A percentile compares a stretch with the other conserved stretches of the same genome.
phyloP scores from a whole-genome alignment of 1,140 invertebrate species.

The Yoshiicerus persimilis region DNA sequence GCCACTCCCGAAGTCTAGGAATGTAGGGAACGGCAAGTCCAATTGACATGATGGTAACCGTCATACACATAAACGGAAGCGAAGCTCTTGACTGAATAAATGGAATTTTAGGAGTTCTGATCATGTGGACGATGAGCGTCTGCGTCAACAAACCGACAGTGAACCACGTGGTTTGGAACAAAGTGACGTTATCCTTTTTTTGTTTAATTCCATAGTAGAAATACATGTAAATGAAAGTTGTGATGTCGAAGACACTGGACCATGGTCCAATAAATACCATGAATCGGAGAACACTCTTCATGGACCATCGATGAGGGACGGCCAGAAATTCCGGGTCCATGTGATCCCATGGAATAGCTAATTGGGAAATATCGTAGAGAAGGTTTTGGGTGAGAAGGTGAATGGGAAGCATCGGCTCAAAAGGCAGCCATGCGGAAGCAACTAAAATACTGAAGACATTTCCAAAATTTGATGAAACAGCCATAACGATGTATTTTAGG shows the following conservation, averaged over 20 bases:
- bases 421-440: conserved; percentile 35
- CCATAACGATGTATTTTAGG: conserved; percentile 39
- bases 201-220: conserved; percentile 6
- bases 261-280: conserved; percentile 36
- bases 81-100: conserved; percentile 31
- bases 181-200: background rate
- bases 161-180: conserved; percentile 34
- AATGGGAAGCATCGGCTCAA: conserved; percentile 26
- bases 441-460: conserved; percentile 33
- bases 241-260: conserved; percentile 36
- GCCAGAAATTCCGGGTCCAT: conserved; percentile 32
- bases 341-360: conserved; percentile 36
- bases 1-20: background rate
- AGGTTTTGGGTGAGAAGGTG: conserved; percentile 31
- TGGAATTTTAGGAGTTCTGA: conserved; percentile 33
- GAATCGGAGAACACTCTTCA: conserved; percentile 28
- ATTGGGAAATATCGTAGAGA: conserved; percentile 34
- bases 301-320: conserved; percentile 36
- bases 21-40: conserved; percentile 26
- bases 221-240: conserved; percentile 34
- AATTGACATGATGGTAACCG: conserved; percentile 21
- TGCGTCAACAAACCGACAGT: conserved; percentile 31
- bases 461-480: conserved; percentile 29
- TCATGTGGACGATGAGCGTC: conserved; percentile 37
- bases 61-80: background rate